Evolutionary conservation across 1,140 invertebrate genomes (phyloP).

Genomic region (Mizuhopecten yessoensis): DNA sequence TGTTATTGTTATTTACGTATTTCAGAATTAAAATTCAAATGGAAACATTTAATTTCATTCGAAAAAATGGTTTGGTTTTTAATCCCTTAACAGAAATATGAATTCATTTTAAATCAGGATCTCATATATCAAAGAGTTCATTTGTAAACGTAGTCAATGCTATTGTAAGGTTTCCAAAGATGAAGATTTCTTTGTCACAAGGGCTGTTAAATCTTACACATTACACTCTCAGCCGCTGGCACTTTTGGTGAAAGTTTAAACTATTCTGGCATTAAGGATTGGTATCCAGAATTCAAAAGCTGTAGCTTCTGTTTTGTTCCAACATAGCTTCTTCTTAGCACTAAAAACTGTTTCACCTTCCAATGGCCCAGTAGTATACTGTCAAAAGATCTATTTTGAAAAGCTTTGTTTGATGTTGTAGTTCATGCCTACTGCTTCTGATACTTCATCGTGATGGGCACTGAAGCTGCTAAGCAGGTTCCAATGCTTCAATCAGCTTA

Average conservation of each 20-base stretch:
- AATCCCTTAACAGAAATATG: no score
- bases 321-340: not conserved
- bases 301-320: not conserved
- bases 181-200: no score
- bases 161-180: no score
- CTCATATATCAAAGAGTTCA: no score
- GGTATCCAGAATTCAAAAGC: conserved; percentile 8
- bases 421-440: not conserved
- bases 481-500: no score
- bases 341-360: not conserved
- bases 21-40: not conserved
- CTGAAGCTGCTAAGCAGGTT: no score
- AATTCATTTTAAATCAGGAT: no score
- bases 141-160: no score
- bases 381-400: not conserved
- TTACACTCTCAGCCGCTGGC: not conserved
- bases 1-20: not conserved
- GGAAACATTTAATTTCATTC: not conserved
- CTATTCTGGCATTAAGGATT: not conserved
- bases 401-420: not conserved
- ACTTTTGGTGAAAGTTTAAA: not conserved
- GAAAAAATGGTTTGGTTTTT: no score
- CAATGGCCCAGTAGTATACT: not conserved
- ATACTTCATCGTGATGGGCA: no score
- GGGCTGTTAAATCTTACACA: not conserved